Conservation (phyloP, 1,140 invertebrate genomes). For the Hormaphis cornu region DNA sequence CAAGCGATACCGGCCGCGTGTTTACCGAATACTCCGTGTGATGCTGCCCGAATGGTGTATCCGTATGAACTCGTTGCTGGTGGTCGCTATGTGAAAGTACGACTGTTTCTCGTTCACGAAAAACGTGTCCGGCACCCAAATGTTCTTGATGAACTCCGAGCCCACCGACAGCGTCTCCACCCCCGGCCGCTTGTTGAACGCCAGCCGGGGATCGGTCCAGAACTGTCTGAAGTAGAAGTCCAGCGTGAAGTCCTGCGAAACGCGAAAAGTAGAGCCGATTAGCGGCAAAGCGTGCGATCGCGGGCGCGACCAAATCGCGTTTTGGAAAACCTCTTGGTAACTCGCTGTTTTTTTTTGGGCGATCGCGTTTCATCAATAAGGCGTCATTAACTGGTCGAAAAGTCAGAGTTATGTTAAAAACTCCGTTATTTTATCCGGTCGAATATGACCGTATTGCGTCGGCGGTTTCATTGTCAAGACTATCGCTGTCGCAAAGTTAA, state of each 20-base stretch:
- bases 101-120: conserved; percentile 98
- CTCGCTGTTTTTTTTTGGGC: too few relatives aligned
- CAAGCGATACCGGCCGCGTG: too few relatives aligned
- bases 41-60: conserved; percentile 90
- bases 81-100: conserved; percentile 95
- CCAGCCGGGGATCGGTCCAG: conserved; percentile 90
- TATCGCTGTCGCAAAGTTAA: too few relatives aligned
- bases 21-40: conserved; percentile 88
- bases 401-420: too few relatives aligned
- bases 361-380: too few relatives aligned
- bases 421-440: too few relatives aligned
- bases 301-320: not conserved
- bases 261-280: conserved; percentile 34
- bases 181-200: conserved; percentile 74
- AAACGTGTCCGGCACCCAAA: conserved; percentile 97
- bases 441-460: too few relatives aligned
- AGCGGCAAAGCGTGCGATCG: not conserved
- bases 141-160: conserved; percentile 91
- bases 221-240: conserved; percentile 99
- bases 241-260: conserved; percentile 84
- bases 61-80: conserved; percentile 92
- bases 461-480: too few relatives aligned
- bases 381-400: too few relatives aligned
- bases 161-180: conserved; percentile 83
- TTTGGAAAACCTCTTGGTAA: not conserved